These are phyloP conservation scores for Corythoichthys haematopterus DNA, from an alignment of 2,113 vertebrate genomes.

Conservation along the genomic window DNA sequence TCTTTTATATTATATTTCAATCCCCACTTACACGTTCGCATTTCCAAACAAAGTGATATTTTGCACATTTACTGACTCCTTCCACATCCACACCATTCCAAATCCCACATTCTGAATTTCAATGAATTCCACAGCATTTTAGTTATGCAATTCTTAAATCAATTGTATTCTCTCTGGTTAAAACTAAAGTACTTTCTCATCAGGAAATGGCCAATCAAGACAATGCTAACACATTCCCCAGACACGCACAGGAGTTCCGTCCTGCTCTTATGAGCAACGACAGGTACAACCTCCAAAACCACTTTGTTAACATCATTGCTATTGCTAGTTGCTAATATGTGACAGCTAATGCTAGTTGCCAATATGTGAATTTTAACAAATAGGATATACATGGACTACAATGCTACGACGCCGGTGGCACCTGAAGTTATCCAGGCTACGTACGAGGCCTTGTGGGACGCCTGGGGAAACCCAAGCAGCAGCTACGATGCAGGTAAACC, in stretches of 20 bases:
- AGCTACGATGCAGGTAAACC: constrained; percentile 77
- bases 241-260: not conserved
- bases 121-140: not conserved
- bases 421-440: constrained; percentile 75
- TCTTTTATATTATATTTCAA: too few relatives aligned
- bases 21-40: too few relatives aligned
- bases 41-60: too few relatives aligned
- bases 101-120: too few relatives aligned
- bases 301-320: too few relatives aligned
- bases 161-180: not conserved
- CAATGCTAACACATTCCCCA: not conserved
- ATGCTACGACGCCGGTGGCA: constrained; percentile 87
- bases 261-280: not conserved
- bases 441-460: constrained; percentile 76
- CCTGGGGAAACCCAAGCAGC: constrained; percentile 97
- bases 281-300: not conserved
- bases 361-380: not conserved
- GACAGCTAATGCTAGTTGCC: not conserved
- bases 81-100: too few relatives aligned
- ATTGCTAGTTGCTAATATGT: not conserved
- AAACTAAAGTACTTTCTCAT: not conserved
- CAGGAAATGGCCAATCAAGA: not conserved
- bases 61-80: too few relatives aligned
- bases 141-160: not conserved
- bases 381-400: constrained; percentile 91